phyloP scores from a whole-genome alignment of 2,888 invertebrate species.

The Tribolium freemani region DNA sequence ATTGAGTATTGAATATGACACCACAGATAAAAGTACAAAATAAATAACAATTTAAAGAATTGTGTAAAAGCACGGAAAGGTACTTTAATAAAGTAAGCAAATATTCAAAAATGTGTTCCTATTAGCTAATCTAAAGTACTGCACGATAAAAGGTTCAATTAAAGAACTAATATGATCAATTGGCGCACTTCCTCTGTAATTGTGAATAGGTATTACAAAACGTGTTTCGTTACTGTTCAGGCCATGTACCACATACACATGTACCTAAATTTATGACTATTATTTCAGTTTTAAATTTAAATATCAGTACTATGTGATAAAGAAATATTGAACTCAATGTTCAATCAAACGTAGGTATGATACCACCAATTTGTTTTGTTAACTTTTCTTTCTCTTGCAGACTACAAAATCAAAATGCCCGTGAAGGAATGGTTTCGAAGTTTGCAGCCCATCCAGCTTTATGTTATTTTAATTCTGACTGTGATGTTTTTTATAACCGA shows the following conservation, averaged over 20 bases:
- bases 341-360: not conserved
- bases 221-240: not conserved
- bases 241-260: not conserved
- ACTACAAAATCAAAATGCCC: slow-evolving; percentile 71
- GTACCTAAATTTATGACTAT: not conserved
- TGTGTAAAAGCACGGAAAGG: not conserved
- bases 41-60: too few species aligned
- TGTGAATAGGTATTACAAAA: slow-evolving; percentile 23
- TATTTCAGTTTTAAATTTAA: not conserved
- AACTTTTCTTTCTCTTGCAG: slow-evolving; percentile 14
- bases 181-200: slow-evolving; percentile 40
- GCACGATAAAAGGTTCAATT: slow-evolving; percentile 20
- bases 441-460: slow-evolving; percentile 82
- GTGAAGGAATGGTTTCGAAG: slow-evolving; percentile 83
- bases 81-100: not conserved
- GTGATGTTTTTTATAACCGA: slow-evolving; percentile 85
- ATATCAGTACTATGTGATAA: not conserved
- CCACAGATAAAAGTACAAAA: too few species aligned
- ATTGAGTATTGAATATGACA: too few species aligned
- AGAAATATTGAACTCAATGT: not conserved
- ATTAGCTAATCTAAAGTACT: not conserved
- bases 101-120: not conserved
- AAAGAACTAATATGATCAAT: slow-evolving; percentile 41
- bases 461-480: slow-evolving; percentile 81
- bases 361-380: not conserved